These are phyloP conservation scores for Ophioderma brevispina DNA, from an alignment of 35 echinoderm and acorn worm genomes.

Conservation along the genomic window DNA sequence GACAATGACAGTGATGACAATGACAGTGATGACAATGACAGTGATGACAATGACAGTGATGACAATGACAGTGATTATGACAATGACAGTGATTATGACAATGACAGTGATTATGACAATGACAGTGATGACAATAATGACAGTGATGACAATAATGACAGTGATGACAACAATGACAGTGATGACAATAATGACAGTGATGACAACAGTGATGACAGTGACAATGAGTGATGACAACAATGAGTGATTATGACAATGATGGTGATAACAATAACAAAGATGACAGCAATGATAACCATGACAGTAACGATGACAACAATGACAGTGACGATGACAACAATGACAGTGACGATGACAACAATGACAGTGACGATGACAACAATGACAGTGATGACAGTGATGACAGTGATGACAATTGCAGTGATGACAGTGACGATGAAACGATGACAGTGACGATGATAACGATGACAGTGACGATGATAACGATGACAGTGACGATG, in stretches of 20 bases:
- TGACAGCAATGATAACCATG: not conserved
- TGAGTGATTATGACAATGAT: too few relatives aligned
- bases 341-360: conserved; percentile 5
- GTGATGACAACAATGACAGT: conserved; percentile 1
- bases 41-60: not conserved
- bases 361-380: not conserved
- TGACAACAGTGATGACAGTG: conserved; percentile 4
- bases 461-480: conserved; percentile 16
- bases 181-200: not conserved
- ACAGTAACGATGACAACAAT: not conserved
- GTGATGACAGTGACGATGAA: too few relatives aligned
- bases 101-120: conserved; percentile 1
- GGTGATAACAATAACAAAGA: too few relatives aligned
- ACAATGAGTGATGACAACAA: too few relatives aligned
- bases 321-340: conserved; percentile 3
- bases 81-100: not conserved
- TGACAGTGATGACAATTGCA: not conserved
- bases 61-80: not conserved
- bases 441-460: conserved; percentile 15
- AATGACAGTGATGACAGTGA: not conserved
- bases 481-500: conserved; percentile 20
- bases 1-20: not conserved
- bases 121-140: conserved; percentile 17
- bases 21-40: not conserved
- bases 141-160: conserved; percentile 9